These are phyloP conservation scores for Diplodus sargus DNA, from an alignment of 2,797 vertebrate species.

Conservation along the genomic window DNA sequence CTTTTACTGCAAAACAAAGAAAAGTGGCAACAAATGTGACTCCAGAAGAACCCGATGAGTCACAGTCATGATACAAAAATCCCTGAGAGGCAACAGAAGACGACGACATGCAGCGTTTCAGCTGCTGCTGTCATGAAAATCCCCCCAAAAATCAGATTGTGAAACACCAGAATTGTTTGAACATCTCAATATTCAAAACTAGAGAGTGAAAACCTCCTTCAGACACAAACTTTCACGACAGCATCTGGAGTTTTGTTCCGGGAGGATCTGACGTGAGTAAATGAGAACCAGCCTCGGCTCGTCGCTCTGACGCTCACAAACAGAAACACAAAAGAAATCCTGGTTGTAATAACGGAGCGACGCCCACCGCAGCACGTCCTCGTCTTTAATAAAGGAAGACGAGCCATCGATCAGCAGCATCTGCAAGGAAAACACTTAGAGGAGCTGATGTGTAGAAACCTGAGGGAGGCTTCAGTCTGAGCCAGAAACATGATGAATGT, in stretches of 20 bases:
- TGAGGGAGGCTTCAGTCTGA: neutral
- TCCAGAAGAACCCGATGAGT: too few species aligned
- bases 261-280: neutral
- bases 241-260: too few species aligned
- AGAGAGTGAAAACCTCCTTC: too few species aligned
- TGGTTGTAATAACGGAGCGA: neutral
- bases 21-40: too few species aligned
- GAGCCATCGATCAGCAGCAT: constrained; percentile 35
- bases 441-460: constrained; percentile 4
- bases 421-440: constrained; percentile 27
- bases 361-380: neutral
- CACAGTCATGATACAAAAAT: too few species aligned
- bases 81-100: too few species aligned
- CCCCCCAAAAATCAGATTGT: too few species aligned
- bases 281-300: neutral
- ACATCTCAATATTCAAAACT: too few species aligned
- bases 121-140: too few species aligned
- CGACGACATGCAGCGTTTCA: too few species aligned
- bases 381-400: constrained; percentile 1
- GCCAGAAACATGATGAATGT: constrained; percentile 52
- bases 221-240: neutral
- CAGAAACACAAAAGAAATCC: neutral
- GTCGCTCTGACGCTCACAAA: neutral
- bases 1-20: too few species aligned
- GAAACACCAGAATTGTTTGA: too few species aligned